Base-by-base conservation (phyloP, 2,888 invertebrate genomes). In the Heliconius ismenius region DNA sequence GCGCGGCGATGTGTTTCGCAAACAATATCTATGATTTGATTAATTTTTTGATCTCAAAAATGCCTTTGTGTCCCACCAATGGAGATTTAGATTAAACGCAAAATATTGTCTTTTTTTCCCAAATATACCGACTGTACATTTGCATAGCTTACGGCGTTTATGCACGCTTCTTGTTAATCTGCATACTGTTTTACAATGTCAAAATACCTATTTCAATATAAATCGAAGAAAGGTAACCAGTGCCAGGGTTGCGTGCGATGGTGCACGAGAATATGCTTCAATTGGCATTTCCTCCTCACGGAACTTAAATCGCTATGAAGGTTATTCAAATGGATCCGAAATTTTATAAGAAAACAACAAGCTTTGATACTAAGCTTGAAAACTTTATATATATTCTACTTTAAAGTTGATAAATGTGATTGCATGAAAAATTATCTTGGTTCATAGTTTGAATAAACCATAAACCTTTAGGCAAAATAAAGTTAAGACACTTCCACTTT, bases 211-310 rank as follows among this genome's bases (percentile, higher is more conserved):
- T n/a, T 64, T 58, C 13, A 26, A 64, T 36, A 65, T 36, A 65
- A 49, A 76, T 74, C 28, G 32, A 26, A 73, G 67, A 54, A 65
- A n/a, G 58, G 74, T 64, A 74, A 70, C 70, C 78, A 72, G 49
- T 65, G 74, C 74, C 75, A 75, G 39, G 68, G 74, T 62, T 75
- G 73, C 78, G 78, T 78, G 75, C 39, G 54, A 64, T 32, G 32
- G 60, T 72, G 73, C 65, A 78, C 63, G 62, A 74, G 49, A 67
- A 74, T 74, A 69, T 67, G 60, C 70, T 76, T 76, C 73, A 70
- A 76, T 70, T 72, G 69, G 26, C 70, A 26, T 74, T 72, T 76
- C 76, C 78, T 72, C 73, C 69, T 75, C 75, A 78, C 73, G 73
- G 18, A 65, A 68, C 21, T 49, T 62, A 60, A 72, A 72, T 78